Evolutionary conservation across 2,888 invertebrate species (phyloP), one percentile per base, ranked within the genome.

Genomic region (Lagria hirta): DNA sequence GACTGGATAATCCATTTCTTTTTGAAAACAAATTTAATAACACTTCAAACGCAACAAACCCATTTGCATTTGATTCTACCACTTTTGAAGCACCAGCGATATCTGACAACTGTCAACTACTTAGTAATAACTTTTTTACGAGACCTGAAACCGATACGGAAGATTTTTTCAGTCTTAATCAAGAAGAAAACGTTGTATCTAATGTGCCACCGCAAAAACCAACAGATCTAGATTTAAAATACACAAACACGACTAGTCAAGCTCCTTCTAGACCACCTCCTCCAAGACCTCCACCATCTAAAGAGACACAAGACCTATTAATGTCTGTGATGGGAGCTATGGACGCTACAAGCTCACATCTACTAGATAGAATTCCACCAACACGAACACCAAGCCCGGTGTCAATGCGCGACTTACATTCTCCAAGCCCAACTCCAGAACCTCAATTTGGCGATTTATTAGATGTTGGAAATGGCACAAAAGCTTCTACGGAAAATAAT

Each of bases 341-440:
- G 83, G 90, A 93, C 62, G 88, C 88, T 32, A 88, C 90, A 0
- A 91, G 91, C 57, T 85, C 87, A 2, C 86, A 89, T 63, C 73
- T 93, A 35, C 70, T 92, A 40, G 88, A 90, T 55, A 82, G 90
- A 45, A 81, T 91, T 47, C 88, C 90, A 34, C 88, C 84, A 3
- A 91, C 90, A 1, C 80, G 91, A 52, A 88, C 89, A 1, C 92
- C 92, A 0, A 91, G 90, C 68, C 92, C 92, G 0, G 86, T 90
- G 0, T 84, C 89, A 5, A 86, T 88, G 74, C 75, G 86, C 23
- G 87, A 87, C 57, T 74, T 87, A 5, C 88, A 89, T 65, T 88
- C 90, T 0, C 89, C 91, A 1, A 88, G 89, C 60, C 91, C 90
- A 2, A 90, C 90, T 1, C 88, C 83, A 0, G 83, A 83, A 54